phyloP scores from a whole-genome alignment of 2,113 vertebrate species.

The Fukomys damarensis region DNA sequence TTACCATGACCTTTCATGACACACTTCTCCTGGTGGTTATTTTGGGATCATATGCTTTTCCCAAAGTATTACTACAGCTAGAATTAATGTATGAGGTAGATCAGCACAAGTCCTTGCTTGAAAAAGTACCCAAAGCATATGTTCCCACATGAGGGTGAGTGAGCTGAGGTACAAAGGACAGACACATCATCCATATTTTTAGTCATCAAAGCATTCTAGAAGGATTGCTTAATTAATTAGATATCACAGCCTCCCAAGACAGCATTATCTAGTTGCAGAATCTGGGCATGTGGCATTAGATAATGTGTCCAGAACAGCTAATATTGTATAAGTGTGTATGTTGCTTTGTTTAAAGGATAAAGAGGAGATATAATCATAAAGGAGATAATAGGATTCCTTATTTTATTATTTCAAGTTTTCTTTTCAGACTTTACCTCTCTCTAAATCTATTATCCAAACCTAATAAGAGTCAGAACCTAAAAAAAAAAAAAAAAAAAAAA shows the following conservation, averaged over 20 bases:
- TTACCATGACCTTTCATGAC: constrained; percentile 77
- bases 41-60: constrained; percentile 77
- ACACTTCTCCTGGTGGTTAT: constrained; percentile 76
- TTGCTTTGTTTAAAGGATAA: neutral
- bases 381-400: neutral
- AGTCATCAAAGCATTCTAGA: constrained; percentile 75
- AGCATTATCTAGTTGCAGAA: constrained; percentile 23
- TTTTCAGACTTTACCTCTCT: constrained; percentile 21
- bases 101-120: constrained; percentile 59
- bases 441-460: neutral
- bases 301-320: neutral
- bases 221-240: constrained; percentile 48
- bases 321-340: neutral
- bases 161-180: constrained; percentile 18
- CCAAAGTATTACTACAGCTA: constrained; percentile 76
- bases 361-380: neutral
- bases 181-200: constrained; percentile 74
- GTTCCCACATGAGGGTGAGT: constrained; percentile 56
- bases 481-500: too few relatives aligned
- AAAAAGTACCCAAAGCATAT: constrained; percentile 65
- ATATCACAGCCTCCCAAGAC: constrained; percentile 12
- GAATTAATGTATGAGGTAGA: constrained; percentile 73
- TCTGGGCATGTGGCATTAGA: neutral
- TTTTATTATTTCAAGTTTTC: neutral
- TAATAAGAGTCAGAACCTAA: neutral